Conservation (phyloP, 2,888 invertebrate species). For the Dryadula phaetusa region DNA sequence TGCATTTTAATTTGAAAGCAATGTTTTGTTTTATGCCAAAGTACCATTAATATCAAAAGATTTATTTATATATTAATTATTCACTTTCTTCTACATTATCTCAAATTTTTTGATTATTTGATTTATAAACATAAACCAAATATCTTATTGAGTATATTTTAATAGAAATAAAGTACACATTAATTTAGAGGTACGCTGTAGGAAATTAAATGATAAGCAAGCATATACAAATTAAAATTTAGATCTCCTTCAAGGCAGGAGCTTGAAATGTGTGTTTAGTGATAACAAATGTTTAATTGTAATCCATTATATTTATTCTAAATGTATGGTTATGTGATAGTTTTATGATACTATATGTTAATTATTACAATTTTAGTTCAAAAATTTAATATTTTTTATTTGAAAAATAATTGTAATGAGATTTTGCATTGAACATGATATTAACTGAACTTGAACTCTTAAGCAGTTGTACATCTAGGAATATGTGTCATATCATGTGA, state of each 20-base stretch:
- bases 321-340: conserved; percentile 4
- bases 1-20: not conserved
- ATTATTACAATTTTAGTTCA: not conserved
- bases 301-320: not conserved
- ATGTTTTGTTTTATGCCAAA: too few species aligned
- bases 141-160: not conserved
- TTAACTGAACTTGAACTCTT: not conserved
- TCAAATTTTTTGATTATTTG: not conserved
- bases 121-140: not conserved
- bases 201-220: conserved; percentile 20
- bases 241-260: conserved; percentile 25
- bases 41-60: too few species aligned
- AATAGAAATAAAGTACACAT: not conserved
- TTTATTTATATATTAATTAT: too few species aligned
- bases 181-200: conserved; percentile 2
- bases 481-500: not conserved
- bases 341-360: not conserved
- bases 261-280: conserved; percentile 35
- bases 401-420: not conserved
- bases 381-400: not conserved
- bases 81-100: not conserved
- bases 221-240: conserved; percentile 7
- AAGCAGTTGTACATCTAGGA: not conserved
- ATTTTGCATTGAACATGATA: not conserved
- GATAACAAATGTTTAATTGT: conserved; percentile 22